Conservation (phyloP, 2,888 invertebrate genomes). For the Drosophila peninsularis region DNA sequence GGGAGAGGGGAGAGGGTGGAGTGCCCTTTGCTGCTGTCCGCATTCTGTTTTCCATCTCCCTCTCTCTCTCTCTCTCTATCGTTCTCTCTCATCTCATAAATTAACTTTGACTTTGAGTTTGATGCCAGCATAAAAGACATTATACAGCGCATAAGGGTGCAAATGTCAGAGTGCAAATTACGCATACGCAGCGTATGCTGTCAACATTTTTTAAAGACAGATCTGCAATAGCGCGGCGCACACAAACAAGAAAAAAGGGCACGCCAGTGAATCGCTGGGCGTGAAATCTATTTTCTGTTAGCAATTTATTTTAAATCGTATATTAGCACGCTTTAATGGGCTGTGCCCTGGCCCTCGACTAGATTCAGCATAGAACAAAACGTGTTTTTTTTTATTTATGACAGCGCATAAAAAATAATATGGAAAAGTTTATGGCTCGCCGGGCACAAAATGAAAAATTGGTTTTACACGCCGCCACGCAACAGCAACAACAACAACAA, state of each 20-base stretch:
- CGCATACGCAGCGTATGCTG: slow-evolving; percentile 44
- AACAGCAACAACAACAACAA: slow-evolving; percentile 31
- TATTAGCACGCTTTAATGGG: slow-evolving; percentile 68
- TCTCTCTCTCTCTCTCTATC: slow-evolving; percentile 11
- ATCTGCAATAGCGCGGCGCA: background rate
- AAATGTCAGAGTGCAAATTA: slow-evolving; percentile 42
- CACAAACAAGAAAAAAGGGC: background rate
- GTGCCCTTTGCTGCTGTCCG: slow-evolving; percentile 1
- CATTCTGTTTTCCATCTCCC: background rate
- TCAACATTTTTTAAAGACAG: slow-evolving; percentile 6
- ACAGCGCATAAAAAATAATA: slow-evolving; percentile 73
- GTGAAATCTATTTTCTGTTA: slow-evolving; percentile 59
- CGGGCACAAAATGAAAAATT: slow-evolving; percentile 75
- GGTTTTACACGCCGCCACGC: slow-evolving; percentile 75
- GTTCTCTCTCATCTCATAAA: slow-evolving; percentile 39
- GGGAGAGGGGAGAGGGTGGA: no score
- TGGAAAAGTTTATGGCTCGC: slow-evolving; percentile 74
- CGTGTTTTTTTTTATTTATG: slow-evolving; percentile 67
- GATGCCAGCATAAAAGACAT: slow-evolving; percentile 64
- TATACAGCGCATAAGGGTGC: slow-evolving; percentile 47
- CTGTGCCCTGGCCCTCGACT: slow-evolving; percentile 12
- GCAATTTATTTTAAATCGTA: slow-evolving; percentile 62
- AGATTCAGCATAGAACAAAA: slow-evolving; percentile 62
- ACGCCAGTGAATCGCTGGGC: slow-evolving; percentile 31
- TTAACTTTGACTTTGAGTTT: slow-evolving; percentile 71